Base-by-base conservation (phyloP, 2,113 vertebrate species). In the Myotis yumanensis region DNA sequence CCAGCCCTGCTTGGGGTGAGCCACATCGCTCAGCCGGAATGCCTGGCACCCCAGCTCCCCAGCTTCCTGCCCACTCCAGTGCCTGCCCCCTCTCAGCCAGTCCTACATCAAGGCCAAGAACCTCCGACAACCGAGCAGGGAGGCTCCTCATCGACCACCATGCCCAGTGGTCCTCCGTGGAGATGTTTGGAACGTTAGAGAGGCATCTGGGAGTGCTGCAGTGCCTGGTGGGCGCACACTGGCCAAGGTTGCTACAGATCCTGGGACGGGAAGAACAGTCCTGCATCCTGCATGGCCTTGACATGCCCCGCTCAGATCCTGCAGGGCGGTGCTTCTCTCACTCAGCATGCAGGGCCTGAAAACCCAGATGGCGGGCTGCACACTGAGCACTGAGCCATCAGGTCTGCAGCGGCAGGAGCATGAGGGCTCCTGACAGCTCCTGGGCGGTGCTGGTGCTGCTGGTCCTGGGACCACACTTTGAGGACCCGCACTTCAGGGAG, bases 181-280 rank as follows among this genome's bases (percentile, higher is more conserved):
- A 89, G 9, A 46, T 28, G 25, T 43, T 32, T 30, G 28, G 57
- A 52, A 25, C 20, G 23, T 3, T 3, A 7, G 11, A 10, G 17
- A n/a, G 22, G 9, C 17, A 12, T 52, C 37, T 43, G n/a, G 28
- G 62, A 10, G 71, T 43, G 18, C 54, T 37, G 25, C 37, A 1
- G 52, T 10, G 59, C 9, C 9, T 28, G 12, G 1, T 43, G 9
- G 0, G 4, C 25, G 4, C 1, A 0, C 52, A 28, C 20, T 15
- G 62, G 48, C 43, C 69, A 52, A 57, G 43, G 43, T 8, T 30
- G 75, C 30, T 76, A 3, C 2, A 40, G 52, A 40, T 15, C 80
- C 91, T 28, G 43, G 40, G n/a, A 12, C 3, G 0, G 25, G 4
- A 35, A 25, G 48, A 71, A 35, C 35, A 9, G 7, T 7, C 52